Conservation (phyloP, 1,140 invertebrate species). For the Lepeophtheirus salmonis region DNA sequence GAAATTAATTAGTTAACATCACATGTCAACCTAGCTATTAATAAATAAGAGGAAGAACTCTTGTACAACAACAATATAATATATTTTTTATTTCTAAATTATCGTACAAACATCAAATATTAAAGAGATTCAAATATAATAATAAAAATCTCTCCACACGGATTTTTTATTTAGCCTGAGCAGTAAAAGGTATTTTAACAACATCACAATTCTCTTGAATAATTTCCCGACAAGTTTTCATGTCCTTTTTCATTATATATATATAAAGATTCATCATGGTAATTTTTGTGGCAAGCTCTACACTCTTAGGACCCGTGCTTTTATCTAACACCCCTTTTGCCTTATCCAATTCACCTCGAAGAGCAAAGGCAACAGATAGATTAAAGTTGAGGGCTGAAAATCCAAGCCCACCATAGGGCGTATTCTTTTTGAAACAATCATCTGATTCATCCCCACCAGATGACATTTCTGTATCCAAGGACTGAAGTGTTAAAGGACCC, state of each 20-base stretch:
- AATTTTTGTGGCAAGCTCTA: not conserved
- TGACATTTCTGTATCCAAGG: no score
- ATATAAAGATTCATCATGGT: not conserved
- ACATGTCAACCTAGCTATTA: no score
- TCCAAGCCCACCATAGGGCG: not conserved
- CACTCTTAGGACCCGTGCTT: not conserved
- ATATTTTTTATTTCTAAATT: no score
- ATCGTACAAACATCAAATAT: no score
- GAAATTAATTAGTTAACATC: no score
- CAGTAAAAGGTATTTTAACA: not conserved
- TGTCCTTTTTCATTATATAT: not conserved
- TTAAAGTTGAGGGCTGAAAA: not conserved
- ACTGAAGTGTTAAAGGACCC: not conserved
- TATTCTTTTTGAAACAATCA: not conserved
- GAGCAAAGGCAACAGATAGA: not conserved
- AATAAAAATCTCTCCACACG: no score
- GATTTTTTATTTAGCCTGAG: not conserved
- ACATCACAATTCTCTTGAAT: not conserved
- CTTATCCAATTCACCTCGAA: not conserved
- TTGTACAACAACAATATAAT: no score
- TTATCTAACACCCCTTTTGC: not conserved
- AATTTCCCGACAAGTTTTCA: not conserved
- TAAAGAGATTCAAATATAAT: no score
- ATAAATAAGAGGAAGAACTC: no score
- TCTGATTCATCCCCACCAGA: not conserved